These are phyloP conservation scores for Axinella damicornis DNA, from an alignment of 37 sponge, comb jelly and placozoan genomes.

Conservation along the genomic window DNA sequence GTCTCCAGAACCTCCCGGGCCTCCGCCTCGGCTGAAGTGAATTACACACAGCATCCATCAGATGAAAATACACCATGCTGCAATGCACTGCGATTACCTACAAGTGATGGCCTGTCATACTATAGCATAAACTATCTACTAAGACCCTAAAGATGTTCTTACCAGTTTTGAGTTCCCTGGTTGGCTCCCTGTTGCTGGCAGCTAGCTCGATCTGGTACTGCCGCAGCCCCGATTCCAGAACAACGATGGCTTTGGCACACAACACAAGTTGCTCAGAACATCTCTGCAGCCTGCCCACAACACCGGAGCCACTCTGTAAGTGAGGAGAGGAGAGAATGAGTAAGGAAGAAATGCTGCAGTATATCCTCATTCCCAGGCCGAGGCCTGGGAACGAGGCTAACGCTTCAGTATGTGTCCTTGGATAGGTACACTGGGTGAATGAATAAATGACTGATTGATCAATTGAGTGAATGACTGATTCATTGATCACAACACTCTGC, in stretches of 20 bases:
- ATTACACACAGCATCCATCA: no score
- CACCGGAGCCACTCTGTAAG: slow-evolving; percentile 64
- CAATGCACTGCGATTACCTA: background rate
- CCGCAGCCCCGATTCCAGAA: slow-evolving; percentile 47
- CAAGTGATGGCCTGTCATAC: no score
- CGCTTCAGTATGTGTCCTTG: background rate
- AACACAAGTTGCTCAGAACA: slow-evolving; percentile 80
- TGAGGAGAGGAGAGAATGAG: background rate
- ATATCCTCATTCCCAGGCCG: background rate
- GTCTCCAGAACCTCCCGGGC: slow-evolving; percentile 10
- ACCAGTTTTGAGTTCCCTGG: slow-evolving; percentile 18
- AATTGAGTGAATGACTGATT: no score
- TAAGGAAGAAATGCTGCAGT: background rate
- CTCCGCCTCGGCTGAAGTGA: slow-evolving; percentile 26
- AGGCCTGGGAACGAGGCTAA: no score
- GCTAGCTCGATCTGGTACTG: slow-evolving; percentile 57
- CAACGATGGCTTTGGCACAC: slow-evolving; percentile 52
- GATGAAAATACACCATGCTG: no score
- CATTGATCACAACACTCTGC: no score
- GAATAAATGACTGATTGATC: background rate
- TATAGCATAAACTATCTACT: no score
- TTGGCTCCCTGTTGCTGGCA: slow-evolving; percentile 11
- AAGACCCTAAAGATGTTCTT: no score
- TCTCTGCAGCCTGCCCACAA: slow-evolving; percentile 41
- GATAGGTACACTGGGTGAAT: background rate